Evolutionary conservation across 1,140 invertebrate species (phyloP).

Genomic region (Achatina immaculata): DNA sequence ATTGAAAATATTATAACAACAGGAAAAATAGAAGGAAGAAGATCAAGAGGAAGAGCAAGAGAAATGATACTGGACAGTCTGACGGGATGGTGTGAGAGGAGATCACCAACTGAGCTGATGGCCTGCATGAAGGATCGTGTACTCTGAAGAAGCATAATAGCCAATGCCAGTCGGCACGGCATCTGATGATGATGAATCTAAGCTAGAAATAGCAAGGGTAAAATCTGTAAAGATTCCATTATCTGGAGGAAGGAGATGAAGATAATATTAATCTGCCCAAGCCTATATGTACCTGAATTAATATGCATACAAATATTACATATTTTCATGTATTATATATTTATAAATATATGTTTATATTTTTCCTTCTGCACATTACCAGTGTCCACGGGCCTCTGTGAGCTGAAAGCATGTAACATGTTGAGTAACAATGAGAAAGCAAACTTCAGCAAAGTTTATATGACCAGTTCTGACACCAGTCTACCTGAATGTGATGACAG

Average conservation of each 20-base stretch:
- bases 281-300: neutral
- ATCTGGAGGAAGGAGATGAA: neutral
- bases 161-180: too few relatives aligned
- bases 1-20: too few relatives aligned
- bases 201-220: too few relatives aligned
- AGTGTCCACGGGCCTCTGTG: conserved; percentile 22
- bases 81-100: too few relatives aligned
- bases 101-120: too few relatives aligned
- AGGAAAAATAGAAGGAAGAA: too few relatives aligned
- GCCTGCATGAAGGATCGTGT: too few relatives aligned
- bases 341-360: neutral
- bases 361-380: neutral
- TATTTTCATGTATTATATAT: neutral
- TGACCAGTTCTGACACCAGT: neutral
- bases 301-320: neutral
- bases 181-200: too few relatives aligned
- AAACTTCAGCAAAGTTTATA: neutral
- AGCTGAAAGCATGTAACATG: neutral
- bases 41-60: too few relatives aligned
- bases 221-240: neutral
- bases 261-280: neutral
- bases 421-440: neutral
- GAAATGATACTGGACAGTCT: too few relatives aligned
- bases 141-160: too few relatives aligned
- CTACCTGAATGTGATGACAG: conserved; percentile 4